Evolutionary conservation across 2,113 vertebrate genomes (phyloP).

Genomic region (Rallus limicola): DNA sequence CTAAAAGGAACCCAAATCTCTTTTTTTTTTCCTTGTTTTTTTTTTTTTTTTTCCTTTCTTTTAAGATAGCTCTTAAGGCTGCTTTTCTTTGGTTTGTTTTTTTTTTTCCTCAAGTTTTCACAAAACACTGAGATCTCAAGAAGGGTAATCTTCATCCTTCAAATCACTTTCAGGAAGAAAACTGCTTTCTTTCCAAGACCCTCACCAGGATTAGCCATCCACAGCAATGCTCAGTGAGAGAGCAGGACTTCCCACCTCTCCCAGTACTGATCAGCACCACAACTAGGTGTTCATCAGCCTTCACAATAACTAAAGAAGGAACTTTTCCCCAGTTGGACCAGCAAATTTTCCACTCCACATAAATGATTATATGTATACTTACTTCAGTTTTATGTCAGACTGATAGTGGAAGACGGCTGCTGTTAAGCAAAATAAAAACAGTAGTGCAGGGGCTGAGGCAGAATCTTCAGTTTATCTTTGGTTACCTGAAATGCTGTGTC

Average conservation of each 20-base stretch:
- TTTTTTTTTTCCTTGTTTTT: not conserved
- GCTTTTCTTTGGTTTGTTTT: not conserved
- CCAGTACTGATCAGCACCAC: not conserved
- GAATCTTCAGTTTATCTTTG: not conserved
- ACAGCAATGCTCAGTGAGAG: not conserved
- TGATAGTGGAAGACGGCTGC: not conserved
- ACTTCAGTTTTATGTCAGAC: not conserved
- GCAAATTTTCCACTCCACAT: not conserved
- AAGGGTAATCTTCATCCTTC: not conserved
- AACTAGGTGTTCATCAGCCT: not conserved
- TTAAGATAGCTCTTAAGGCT: not conserved
- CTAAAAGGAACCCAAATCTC: not conserved
- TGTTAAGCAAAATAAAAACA: not conserved
- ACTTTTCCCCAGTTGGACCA: not conserved
- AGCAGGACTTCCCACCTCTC: not conserved
- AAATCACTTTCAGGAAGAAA: not conserved
- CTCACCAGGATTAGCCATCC: too few relatives aligned
- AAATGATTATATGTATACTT: not conserved
- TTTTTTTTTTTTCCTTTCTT: too few relatives aligned
- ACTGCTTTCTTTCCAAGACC: not conserved
- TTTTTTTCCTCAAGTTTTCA: not conserved
- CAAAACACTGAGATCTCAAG: not conserved
- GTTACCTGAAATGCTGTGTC: not conserved
- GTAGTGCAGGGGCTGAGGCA: not conserved
- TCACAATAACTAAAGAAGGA: not conserved